These are phyloP conservation scores for Orussus abietinus DNA, from an alignment of 1,140 invertebrate genomes.

Conservation along the genomic window DNA sequence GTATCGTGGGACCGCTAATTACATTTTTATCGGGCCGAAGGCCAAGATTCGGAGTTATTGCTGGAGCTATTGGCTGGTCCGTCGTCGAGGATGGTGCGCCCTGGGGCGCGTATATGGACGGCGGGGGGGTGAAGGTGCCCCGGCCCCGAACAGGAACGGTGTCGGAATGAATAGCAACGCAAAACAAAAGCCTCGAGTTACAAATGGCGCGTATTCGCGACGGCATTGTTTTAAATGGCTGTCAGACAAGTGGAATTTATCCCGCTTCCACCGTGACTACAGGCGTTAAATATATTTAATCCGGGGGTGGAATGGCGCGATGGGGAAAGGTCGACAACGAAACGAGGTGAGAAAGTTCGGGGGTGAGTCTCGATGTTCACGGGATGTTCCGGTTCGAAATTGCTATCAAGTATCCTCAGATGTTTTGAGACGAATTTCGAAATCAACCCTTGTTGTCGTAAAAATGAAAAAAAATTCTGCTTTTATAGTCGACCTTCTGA, in stretches of 20 bases:
- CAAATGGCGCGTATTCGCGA: slow-evolving; percentile 52
- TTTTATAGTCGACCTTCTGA: too few relatives aligned
- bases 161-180: slow-evolving; percentile 45
- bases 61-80: slow-evolving; percentile 7
- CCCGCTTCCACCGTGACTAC: slow-evolving; percentile 50
- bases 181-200: slow-evolving; percentile 50
- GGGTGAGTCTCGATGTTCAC: too few relatives aligned
- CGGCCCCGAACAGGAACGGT: slow-evolving; percentile 3
- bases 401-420: too few relatives aligned
- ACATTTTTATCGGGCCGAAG: slow-evolving; percentile 47
- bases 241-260: slow-evolving; percentile 51
- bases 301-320: neutral
- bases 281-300: slow-evolving; percentile 52
- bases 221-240: slow-evolving; percentile 54
- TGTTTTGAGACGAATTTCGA: too few relatives aligned
- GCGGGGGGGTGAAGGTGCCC: slow-evolving; percentile 19
- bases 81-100: slow-evolving; percentile 25
- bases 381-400: too few relatives aligned
- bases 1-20: slow-evolving; percentile 43
- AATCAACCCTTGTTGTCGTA: too few relatives aligned
- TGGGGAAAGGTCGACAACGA: slow-evolving; percentile 1
- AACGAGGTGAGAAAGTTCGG: neutral
- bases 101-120: slow-evolving; percentile 22
- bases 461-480: too few relatives aligned
- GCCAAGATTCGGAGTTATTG: slow-evolving; percentile 2